Conservation (phyloP, 2,113 vertebrate species). For the Garra rufa region DNA sequence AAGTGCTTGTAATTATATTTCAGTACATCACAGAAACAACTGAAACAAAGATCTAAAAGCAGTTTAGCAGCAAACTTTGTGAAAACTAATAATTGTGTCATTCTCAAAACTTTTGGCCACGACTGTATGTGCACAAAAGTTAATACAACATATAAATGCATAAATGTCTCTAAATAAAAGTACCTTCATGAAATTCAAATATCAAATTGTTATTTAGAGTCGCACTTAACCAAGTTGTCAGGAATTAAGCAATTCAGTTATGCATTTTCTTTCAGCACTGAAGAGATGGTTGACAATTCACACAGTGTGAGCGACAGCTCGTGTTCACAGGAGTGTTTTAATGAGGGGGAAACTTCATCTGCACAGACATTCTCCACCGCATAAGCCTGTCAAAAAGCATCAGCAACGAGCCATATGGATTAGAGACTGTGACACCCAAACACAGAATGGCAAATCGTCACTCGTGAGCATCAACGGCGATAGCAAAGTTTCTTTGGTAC, state of each 20-base stretch:
- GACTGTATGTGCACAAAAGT: neutral
- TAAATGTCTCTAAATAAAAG: neutral
- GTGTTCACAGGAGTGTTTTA: constrained; percentile 44
- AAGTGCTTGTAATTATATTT: no score
- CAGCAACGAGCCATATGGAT: constrained; percentile 17
- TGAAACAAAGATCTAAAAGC: no score
- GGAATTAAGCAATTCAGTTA: constrained; percentile 9
- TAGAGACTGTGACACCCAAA: constrained; percentile 38
- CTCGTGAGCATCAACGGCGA: neutral
- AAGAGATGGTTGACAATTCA: constrained; percentile 11
- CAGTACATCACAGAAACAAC: no score
- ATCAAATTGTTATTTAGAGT: constrained; percentile 2
- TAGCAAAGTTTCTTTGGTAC: constrained; percentile 32
- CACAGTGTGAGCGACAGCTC: neutral
- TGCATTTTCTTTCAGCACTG: constrained; percentile 5
- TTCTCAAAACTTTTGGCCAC: no score
- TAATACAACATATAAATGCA: neutral
- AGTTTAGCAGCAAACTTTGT: no score
- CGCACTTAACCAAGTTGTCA: neutral
- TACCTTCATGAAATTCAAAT: constrained; percentile 14
- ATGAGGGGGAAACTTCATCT: constrained; percentile 50
- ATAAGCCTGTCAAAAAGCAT: constrained; percentile 6
- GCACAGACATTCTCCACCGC: no score
- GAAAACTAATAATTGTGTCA: no score
- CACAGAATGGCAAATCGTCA: neutral